Evolutionary conservation across 2,888 invertebrate species (phyloP), one percentile per base, ranked within the genome.

Genomic region (Seira ritae): DNA sequence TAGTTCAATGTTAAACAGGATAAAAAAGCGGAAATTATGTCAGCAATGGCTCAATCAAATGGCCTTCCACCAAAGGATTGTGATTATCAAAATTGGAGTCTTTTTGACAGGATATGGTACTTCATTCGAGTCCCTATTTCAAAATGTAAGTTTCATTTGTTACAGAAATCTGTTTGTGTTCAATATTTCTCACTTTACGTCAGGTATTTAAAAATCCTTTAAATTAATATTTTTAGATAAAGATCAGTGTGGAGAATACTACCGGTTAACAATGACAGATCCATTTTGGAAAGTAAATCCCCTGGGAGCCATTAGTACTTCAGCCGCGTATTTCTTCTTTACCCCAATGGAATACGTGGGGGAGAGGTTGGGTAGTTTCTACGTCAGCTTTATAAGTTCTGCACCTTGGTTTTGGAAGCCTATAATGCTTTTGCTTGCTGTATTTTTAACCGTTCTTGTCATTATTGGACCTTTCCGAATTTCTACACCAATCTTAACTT

Each of bases 221-320:
- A n/a, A n/a, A n/a, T n/a, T n/a, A n/a, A n/a, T n/a, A n/a, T n/a
- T 19, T 78, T 6, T 71, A 88, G 88, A 73, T 37, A 79, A 85
- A 73, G 89, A 89, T 60, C 81, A 75, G 22, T 89, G 89, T 72
- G 73, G 72, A 10, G 78, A 84, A 23, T 87, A 88, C 62, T 84
- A 87, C 70, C 67, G 71, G 17, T 84, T 78, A n/a, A 81, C 72
- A 8, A 84, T 84, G 83, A 85, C 84, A 10, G 89, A 89, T 69
- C 88, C 89, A n/a, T 75, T 89, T 69, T 88, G 85, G 84, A 67
- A 76, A 19, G 80, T 86, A 6, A 86, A 84, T 77, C 89, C 89
- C 1, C 60, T 87, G n/a, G 82, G 84, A 74, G 88, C 89, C 0
- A 80, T 89, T 12, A 84, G 86, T 15, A 74, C 78, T 19, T 80